These are phyloP conservation scores for Pharmacophagus antenor DNA, from an alignment of 2,888 invertebrate species.

Conservation along the genomic window DNA sequence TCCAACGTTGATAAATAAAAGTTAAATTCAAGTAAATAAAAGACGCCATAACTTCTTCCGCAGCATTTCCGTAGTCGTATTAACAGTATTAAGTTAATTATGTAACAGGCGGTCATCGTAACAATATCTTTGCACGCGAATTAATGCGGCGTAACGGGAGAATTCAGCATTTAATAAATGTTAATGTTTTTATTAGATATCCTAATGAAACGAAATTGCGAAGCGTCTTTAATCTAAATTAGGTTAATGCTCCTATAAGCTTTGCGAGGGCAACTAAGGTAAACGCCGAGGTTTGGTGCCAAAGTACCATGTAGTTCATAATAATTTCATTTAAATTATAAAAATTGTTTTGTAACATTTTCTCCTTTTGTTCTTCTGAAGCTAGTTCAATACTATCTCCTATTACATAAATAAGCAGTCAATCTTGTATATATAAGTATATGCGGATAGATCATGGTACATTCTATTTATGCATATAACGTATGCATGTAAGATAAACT, in stretches of 20 bases:
- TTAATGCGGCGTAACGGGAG: constrained; percentile 7
- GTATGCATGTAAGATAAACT: too few species aligned
- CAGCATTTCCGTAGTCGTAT: not conserved
- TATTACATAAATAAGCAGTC: too few species aligned
- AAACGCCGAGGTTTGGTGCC: constrained; percentile 28
- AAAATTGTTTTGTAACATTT: not conserved
- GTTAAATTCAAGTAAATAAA: too few species aligned
- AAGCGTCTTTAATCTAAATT: constrained; percentile 34
- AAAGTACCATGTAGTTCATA: not conserved
- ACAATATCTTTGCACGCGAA: not conserved
- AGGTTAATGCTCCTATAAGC: constrained; percentile 36
- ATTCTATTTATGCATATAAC: too few species aligned
- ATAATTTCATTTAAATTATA: not conserved
- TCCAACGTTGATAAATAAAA: too few species aligned
- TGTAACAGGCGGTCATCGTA: constrained; percentile 2
- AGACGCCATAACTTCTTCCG: too few species aligned
- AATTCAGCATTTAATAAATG: constrained; percentile 6
- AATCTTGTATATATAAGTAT: too few species aligned
- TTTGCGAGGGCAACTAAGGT: constrained; percentile 29
- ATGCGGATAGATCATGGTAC: too few species aligned
- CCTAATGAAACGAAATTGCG: constrained; percentile 29
- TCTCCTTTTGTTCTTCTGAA: too few species aligned
- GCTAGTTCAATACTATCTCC: too few species aligned
- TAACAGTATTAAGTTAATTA: not conserved
- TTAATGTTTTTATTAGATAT: constrained; percentile 25